These are phyloP conservation scores for Drosophila pachea DNA, from an alignment of 1,140 invertebrate species.

Conservation along the genomic window DNA sequence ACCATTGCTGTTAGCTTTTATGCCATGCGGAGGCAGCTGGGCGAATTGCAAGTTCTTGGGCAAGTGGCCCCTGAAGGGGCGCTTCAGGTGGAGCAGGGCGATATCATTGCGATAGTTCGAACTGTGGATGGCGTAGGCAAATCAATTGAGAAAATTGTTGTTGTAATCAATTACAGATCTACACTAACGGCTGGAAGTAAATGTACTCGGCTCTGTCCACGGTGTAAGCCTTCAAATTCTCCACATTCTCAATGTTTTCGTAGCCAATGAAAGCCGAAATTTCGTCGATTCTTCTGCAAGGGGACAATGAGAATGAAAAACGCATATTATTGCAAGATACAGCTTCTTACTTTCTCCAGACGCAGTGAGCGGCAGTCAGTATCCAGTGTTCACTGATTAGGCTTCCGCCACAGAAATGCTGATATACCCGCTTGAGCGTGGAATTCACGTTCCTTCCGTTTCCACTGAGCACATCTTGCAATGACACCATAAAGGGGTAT, in stretches of 20 bases:
- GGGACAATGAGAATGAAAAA: neutral
- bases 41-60: slow-evolving; percentile 44
- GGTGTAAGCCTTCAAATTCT: slow-evolving; percentile 48
- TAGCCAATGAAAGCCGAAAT: slow-evolving; percentile 3
- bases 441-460: slow-evolving; percentile 8
- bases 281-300: neutral
- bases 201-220: slow-evolving; percentile 65
- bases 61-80: slow-evolving; percentile 28
- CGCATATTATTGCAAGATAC: too few species aligned
- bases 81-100: slow-evolving; percentile 54
- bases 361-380: slow-evolving; percentile 65
- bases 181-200: slow-evolving; percentile 71
- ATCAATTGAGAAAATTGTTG: too few species aligned
- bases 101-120: slow-evolving; percentile 73
- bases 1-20: slow-evolving; percentile 63
- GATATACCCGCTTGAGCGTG: slow-evolving; percentile 24
- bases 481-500: slow-evolving; percentile 70
- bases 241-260: slow-evolving; percentile 18
- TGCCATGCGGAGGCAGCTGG: slow-evolving; percentile 53
- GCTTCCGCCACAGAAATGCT: slow-evolving; percentile 70
- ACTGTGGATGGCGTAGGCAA: slow-evolving; percentile 20
- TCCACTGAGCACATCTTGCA: slow-evolving; percentile 48
- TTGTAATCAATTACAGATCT: neutral
- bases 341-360: slow-evolving; percentile 63
- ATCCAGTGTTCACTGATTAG: slow-evolving; percentile 69